These are phyloP conservation scores for Lymantria dispar DNA, from an alignment of 2,888 invertebrate species.

Conservation along the genomic window DNA sequence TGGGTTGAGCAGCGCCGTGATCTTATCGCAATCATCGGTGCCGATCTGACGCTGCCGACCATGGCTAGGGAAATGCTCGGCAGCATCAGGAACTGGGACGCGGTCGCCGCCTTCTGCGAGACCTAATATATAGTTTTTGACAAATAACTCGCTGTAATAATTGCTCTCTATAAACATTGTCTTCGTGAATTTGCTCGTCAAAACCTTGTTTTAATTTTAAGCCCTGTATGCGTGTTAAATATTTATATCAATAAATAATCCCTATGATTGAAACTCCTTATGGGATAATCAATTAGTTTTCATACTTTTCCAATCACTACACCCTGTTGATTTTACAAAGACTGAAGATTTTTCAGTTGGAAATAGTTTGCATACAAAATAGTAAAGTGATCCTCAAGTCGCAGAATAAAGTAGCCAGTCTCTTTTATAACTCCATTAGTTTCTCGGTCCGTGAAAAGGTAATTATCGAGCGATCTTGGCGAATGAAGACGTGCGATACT, in stretches of 20 bases:
- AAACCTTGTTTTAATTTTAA: neutral
- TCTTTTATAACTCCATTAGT: neutral
- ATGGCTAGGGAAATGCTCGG: no score
- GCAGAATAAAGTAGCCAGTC: neutral
- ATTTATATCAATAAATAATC: neutral
- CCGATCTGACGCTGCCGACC: no score
- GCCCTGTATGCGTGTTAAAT: neutral
- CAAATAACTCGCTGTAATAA: constrained; percentile 1
- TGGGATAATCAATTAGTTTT: neutral
- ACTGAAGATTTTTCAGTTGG: neutral
- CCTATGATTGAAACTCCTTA: neutral
- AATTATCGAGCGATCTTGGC: neutral
- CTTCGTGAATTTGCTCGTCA: neutral
- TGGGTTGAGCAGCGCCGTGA: no score
- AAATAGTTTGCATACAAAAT: neutral
- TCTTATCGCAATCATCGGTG: no score
- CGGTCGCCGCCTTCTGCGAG: no score
- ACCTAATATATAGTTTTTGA: no score
- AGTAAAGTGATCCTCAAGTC: neutral
- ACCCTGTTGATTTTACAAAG: neutral
- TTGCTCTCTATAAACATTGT: neutral
- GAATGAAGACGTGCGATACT: neutral
- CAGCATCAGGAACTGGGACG: no score
- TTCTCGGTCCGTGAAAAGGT: no score
- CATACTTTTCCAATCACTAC: neutral